Percentiles rank a stretch among this genome's conserved stretches.
phyloP scores from a whole-genome alignment of 2,888 invertebrate species.

The Selenia dentaria region DNA sequence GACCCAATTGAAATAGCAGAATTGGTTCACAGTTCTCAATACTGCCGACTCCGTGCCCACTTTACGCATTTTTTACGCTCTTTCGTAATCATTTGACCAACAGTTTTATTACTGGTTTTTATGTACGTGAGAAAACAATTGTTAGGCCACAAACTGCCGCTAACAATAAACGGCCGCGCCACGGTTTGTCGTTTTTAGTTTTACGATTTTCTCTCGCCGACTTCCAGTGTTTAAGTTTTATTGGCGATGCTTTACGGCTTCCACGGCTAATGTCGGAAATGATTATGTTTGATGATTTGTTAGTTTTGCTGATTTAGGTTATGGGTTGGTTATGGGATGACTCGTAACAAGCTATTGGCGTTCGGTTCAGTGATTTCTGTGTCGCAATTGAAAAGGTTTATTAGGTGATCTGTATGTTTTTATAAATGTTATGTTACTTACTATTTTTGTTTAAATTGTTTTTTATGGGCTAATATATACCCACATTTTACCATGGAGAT shows the following conservation, averaged over 20 bases:
- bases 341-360: too few species aligned
- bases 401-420: too few species aligned
- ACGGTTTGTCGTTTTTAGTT: conserved; percentile 37
- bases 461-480: too few species aligned
- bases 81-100: conserved; percentile 48
- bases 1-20: background rate
- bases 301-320: conserved; percentile 26
- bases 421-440: too few species aligned
- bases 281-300: conserved; percentile 33
- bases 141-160: conserved; percentile 58
- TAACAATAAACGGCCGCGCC: conserved; percentile 38
- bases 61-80: conserved; percentile 43
- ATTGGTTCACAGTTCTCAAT: background rate
- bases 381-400: too few species aligned
- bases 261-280: conserved; percentile 35
- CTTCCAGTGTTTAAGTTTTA: conserved; percentile 58
- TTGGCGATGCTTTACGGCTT: conserved; percentile 54
- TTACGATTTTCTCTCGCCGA: conserved; percentile 21
- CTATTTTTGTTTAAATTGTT: too few species aligned
- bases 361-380: conserved; percentile 1
- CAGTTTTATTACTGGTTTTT: conserved; percentile 61
- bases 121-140: conserved; percentile 74
- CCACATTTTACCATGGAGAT: too few species aligned
- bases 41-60: conserved; percentile 19
- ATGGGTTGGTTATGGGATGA: too few species aligned